These are phyloP conservation scores for Heliconius himera DNA, from an alignment of 1,140 invertebrate genomes.

Conservation along the genomic window DNA sequence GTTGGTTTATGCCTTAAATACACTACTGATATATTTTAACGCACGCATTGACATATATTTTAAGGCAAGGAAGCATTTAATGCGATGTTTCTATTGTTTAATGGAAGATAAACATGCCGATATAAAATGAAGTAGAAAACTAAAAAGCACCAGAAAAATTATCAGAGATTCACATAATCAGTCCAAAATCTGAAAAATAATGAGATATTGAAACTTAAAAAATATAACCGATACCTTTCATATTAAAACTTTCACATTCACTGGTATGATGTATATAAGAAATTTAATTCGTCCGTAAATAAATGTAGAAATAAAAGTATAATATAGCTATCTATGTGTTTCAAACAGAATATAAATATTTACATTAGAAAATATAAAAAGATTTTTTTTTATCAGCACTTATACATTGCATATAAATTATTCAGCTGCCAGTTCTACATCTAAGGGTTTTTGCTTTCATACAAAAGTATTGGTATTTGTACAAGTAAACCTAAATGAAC, in stretches of 20 bases:
- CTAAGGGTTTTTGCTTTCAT: not conserved
- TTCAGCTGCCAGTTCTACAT: not conserved
- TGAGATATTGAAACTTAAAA: not conserved
- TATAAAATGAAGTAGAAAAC: not conserved
- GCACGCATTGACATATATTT: constrained; percentile 26
- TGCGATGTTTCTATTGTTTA: constrained; percentile 48
- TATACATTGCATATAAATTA: not conserved
- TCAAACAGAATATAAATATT: not conserved
- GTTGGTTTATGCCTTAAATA: constrained; percentile 36
- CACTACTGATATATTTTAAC: too few relatives aligned
- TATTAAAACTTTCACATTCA: not conserved
- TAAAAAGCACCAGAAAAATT: not conserved
- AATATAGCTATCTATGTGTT: not conserved
- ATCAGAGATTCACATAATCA: not conserved
- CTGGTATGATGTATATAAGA: not conserved
- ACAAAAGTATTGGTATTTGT: constrained; percentile 14
- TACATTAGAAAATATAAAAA: constrained; percentile 2
- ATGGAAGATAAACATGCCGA: constrained; percentile 31
- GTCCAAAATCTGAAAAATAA: not conserved
- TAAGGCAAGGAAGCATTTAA: constrained; percentile 65
- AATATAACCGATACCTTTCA: not conserved
- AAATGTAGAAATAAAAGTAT: not conserved
- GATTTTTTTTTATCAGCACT: not conserved
- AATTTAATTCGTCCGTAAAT: not conserved
- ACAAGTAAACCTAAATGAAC: constrained; percentile 39